Evolutionary conservation across 2,888 invertebrate species (phyloP).

Genomic region (Trilocha varians): DNA sequence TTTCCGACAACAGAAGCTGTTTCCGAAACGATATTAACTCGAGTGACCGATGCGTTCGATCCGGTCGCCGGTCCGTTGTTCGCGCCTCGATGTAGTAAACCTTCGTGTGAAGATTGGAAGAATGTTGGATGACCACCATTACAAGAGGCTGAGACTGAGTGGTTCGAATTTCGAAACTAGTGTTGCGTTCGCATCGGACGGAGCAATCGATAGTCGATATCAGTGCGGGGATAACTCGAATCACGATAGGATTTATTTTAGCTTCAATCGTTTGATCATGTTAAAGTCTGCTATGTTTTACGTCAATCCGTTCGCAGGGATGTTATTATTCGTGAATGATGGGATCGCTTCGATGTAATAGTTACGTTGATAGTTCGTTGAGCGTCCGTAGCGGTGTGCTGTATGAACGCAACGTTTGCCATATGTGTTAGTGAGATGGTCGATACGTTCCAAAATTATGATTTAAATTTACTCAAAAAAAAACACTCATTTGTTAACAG

Average conservation of each 20-base stretch:
- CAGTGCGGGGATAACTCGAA: not conserved
- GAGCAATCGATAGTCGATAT: not conserved
- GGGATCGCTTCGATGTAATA: too few species aligned
- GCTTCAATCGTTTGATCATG: not conserved
- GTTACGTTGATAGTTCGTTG: too few species aligned
- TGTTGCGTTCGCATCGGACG: too few species aligned
- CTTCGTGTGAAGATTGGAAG: too few species aligned
- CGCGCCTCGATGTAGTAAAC: too few species aligned
- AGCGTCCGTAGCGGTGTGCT: constrained; percentile 10
- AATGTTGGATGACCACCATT: not conserved
- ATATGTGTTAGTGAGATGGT: constrained; percentile 68
- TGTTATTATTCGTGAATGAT: constrained; percentile 14
- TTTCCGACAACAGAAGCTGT: too few species aligned
- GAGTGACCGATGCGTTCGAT: not conserved
- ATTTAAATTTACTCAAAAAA: constrained; percentile 39
- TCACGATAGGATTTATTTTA: not conserved
- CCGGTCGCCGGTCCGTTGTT: too few species aligned
- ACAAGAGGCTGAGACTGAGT: not conserved
- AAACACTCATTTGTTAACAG: constrained; percentile 17
- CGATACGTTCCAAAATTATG: constrained; percentile 45
- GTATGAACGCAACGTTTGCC: constrained; percentile 52
- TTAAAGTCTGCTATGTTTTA: constrained; percentile 6
- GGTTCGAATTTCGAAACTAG: not conserved
- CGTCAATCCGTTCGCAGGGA: constrained; percentile 19
- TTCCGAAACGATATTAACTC: too few species aligned